Percentiles rank a stretch among this genome's conserved stretches.
These are phyloP conservation scores for Lepidonotus clava DNA, from an alignment of 2,888 invertebrate genomes.

Conservation along the genomic window DNA sequence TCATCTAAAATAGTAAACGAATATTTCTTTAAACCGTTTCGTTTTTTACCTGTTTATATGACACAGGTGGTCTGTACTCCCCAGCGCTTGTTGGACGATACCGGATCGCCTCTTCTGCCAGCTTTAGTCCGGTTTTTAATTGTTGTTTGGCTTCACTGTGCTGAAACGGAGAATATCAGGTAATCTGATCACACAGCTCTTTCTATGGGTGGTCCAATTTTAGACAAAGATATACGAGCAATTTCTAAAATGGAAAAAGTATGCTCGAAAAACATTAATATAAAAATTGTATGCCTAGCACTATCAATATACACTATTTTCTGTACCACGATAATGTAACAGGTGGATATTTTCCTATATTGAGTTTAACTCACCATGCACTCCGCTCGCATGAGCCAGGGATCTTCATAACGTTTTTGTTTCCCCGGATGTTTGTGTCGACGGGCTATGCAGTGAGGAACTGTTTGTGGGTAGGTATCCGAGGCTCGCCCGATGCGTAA, in stretches of 20 bases:
- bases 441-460: constrained; percentile 92
- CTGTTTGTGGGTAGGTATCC: constrained; percentile 91
- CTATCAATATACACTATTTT: no score
- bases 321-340: no score
- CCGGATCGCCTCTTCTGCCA: constrained; percentile 72
- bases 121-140: constrained; percentile 70
- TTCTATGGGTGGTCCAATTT: no score
- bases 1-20: background rate
- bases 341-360: no score
- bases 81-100: constrained; percentile 72
- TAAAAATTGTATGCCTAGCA: no score
- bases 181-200: no score
- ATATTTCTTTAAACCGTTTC: background rate
- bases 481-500: constrained; percentile 94
- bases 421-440: constrained; percentile 77
- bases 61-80: constrained; percentile 72
- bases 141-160: constrained; percentile 72
- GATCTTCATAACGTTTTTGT: constrained; percentile 66
- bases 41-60: constrained; percentile 76
- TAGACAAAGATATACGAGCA: no score
- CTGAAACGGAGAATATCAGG: no score
- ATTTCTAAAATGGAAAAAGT: no score
- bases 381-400: constrained; percentile 74
- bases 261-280: no score
- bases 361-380: no score